Base-by-base conservation (phyloP, 2,797 vertebrate genomes). In the Xenopus petersii region DNA sequence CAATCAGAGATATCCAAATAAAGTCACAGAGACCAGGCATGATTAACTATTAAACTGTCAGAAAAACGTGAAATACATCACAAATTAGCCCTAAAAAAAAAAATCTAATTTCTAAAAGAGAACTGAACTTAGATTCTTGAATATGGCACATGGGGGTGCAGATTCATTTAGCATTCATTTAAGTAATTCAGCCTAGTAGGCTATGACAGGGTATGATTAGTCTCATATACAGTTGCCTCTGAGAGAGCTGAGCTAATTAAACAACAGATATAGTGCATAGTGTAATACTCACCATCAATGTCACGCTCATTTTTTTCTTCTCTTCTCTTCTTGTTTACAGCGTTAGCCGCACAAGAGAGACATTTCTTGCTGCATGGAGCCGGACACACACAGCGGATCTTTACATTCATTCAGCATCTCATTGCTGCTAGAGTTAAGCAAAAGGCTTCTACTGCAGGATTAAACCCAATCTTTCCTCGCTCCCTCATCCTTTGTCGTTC, bases 401-500 rank as follows among this genome's bases (percentile, higher is more conserved):
- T 71, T 62, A 48, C 21, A 51, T 67, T 24, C 46, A 42, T 74
- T 65, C 71, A 78, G 76, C 76, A 78, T 61, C 67, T 46, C 54
- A 61, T 65, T 74, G 66, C 76, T 54, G 61, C 24, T 70, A 58
- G 76, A 78, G 66, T 78, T 73, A 70, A 75, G 62, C 68, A 70
- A 58, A 59, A 73, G 66, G 65, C 61, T 78, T 74, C 71, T 65
- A 74, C 76, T 47, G 76, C 76, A 78, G 71, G 71, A 78, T 78
- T 73, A 78, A 78, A 64, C 71, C 63, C 49, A 69, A 73, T 73
- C 65, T 65, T 64, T 64, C 66, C 46, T 69, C 71, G 33, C 66
- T 69, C 59, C 71, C 66, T 78, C 76, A 78, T 49, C 71, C 76
- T 73, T 78, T 78, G 71, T 78, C 76, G 73, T 78, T 78, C 66